These are phyloP conservation scores for Macrobrachium rosenbergii DNA, from an alignment of 1,140 invertebrate genomes.

Conservation along the genomic window DNA sequence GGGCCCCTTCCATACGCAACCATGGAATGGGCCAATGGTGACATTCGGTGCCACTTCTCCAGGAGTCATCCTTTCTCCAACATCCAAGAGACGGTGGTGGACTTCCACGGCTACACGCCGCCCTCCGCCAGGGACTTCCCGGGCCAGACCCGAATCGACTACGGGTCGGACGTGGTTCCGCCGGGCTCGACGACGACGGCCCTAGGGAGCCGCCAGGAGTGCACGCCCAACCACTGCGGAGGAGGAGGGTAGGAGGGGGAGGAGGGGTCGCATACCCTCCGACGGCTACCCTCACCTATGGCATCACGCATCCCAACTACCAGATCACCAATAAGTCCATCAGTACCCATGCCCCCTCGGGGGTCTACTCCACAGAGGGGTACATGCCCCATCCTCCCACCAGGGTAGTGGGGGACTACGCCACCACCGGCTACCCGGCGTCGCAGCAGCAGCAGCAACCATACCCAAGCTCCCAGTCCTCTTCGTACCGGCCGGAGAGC, in stretches of 20 bases:
- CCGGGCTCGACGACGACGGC: conserved; percentile 22
- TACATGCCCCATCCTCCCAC: background rate
- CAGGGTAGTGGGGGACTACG: background rate
- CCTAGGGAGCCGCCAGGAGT: conserved; percentile 29
- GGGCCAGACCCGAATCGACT: conserved; percentile 24
- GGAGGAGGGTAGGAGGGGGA: too few relatives aligned
- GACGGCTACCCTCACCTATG: conserved; percentile 30
- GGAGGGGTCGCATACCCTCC: background rate
- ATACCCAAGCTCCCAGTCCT: background rate
- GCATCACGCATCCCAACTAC: conserved; percentile 55
- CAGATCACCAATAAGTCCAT: conserved; percentile 15
- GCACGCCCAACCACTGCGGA: conserved; percentile 53
- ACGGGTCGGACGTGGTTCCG: conserved; percentile 3
- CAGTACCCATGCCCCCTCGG: background rate
- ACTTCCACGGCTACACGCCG: conserved; percentile 50
- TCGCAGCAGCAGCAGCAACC: background rate
- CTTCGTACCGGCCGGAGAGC: conserved; percentile 28
- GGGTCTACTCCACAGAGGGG: conserved; percentile 2
- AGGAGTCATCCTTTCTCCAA: conserved; percentile 32
- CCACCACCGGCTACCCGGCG: background rate
- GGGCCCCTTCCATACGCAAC: background rate
- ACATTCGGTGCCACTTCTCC: conserved; percentile 41
- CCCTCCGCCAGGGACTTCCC: background rate
- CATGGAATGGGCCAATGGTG: conserved; percentile 60
- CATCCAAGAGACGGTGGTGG: conserved; percentile 51